Percentiles rank a stretch among this genome's conserved stretches.
Conservation (phyloP, 2,888 invertebrate species). For the Imbricaverruca yamaguchii region DNA sequence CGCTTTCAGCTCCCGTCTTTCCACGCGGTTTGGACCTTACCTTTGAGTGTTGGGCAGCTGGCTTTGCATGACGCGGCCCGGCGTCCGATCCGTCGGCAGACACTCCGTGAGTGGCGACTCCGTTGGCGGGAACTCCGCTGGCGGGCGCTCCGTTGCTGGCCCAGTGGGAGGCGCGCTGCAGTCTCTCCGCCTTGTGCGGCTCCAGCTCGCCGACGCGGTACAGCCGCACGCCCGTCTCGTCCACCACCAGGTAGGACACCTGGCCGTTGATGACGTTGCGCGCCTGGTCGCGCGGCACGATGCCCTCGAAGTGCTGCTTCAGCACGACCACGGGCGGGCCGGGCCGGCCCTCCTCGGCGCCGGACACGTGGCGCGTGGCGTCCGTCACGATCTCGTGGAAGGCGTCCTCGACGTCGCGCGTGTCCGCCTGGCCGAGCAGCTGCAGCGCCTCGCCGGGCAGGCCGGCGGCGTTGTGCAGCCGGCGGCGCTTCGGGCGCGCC, state of each 20-base stretch:
- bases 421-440: background rate
- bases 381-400: background rate
- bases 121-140: background rate
- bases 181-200: constrained; percentile 41
- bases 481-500: background rate
- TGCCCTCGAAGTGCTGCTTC: constrained; percentile 64
- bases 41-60: no score
- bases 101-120: background rate
- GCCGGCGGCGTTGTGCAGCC: constrained; percentile 4
- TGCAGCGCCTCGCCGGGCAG: background rate
- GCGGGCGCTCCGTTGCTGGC: background rate
- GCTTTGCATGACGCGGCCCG: background rate
- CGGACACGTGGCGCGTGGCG: background rate
- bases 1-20: no score
- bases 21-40: no score
- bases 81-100: background rate
- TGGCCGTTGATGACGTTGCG: constrained; percentile 64
- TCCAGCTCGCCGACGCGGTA: constrained; percentile 68
- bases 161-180: constrained; percentile 8
- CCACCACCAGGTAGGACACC: constrained; percentile 65
- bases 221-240: constrained; percentile 65
- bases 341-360: background rate
- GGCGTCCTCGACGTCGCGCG: background rate
- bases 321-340: constrained; percentile 49
- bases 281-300: constrained; percentile 66